Evolutionary conservation across 2,113 vertebrate genomes (phyloP).

Genomic region (Actinemys pallida): DNA sequence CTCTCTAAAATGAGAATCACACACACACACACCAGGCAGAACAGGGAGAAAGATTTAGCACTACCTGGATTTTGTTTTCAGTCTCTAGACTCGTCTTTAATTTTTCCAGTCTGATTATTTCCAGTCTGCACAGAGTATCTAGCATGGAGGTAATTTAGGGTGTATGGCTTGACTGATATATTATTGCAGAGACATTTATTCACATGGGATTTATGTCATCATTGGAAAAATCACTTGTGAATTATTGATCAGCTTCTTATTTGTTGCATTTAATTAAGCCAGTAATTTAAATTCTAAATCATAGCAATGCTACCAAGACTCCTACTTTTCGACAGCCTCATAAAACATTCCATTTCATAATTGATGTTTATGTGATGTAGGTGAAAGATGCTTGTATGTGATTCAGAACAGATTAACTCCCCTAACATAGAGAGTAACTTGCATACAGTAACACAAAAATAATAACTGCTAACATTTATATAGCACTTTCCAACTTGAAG

Average conservation of each 20-base stretch:
- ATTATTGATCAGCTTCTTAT: conserved; percentile 44
- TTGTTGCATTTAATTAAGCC: conserved; percentile 18
- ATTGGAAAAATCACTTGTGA: conserved; percentile 3
- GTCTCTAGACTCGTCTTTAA: background rate
- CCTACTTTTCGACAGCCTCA: background rate
- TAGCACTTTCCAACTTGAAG: background rate
- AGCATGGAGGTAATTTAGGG: background rate
- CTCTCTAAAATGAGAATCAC: background rate
- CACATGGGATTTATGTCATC: background rate
- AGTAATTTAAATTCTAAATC: conserved; percentile 2
- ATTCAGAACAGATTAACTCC: background rate
- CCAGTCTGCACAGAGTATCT: background rate
- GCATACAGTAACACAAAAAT: background rate
- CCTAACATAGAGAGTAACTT: background rate
- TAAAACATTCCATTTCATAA: background rate
- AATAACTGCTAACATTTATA: background rate
- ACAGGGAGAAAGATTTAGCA: background rate
- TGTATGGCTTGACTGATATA: background rate
- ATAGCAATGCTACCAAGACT: background rate
- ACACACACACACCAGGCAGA: background rate
- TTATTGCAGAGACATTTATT: background rate
- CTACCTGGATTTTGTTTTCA: background rate
- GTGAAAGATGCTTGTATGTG: background rate
- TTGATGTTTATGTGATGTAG: background rate
- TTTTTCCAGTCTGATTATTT: background rate